phyloP scores from a whole-genome alignment of 2,113 vertebrate genomes.

The Odobenus rosmarus region DNA sequence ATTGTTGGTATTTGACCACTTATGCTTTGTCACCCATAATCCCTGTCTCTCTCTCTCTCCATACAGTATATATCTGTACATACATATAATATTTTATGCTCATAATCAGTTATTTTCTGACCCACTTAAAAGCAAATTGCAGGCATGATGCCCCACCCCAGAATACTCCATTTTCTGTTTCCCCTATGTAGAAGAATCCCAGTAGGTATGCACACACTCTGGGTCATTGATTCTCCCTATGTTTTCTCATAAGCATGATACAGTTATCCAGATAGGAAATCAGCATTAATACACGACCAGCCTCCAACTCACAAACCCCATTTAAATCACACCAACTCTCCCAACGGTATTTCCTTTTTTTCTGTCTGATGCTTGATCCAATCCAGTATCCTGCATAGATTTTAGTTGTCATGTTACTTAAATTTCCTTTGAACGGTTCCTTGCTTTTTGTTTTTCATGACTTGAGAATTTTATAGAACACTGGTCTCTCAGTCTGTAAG shows the following conservation, averaged over 20 bases:
- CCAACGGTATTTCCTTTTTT: background rate
- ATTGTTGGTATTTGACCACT: background rate
- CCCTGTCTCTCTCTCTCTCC: background rate
- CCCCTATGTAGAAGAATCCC: background rate
- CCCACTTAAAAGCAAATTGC: background rate
- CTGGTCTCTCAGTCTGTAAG: background rate
- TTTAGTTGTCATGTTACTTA: background rate
- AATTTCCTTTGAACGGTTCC: background rate
- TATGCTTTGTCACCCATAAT: background rate
- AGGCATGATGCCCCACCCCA: background rate
- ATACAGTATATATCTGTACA: background rate
- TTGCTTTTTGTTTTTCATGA: background rate
- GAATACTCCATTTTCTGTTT: background rate
- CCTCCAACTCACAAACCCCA: background rate
- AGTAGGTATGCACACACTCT: no score
- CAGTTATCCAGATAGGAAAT: background rate
- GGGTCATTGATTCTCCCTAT: background rate
- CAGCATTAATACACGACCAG: no score
- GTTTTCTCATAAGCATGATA: background rate
- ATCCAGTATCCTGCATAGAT: background rate
- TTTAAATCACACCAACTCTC: background rate
- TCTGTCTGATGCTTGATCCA: background rate
- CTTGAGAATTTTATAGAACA: background rate
- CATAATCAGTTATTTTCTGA: background rate
- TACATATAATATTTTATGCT: background rate